Evolutionary conservation across 2,888 invertebrate species (phyloP).

Genomic region (Laspeyria flexula): DNA sequence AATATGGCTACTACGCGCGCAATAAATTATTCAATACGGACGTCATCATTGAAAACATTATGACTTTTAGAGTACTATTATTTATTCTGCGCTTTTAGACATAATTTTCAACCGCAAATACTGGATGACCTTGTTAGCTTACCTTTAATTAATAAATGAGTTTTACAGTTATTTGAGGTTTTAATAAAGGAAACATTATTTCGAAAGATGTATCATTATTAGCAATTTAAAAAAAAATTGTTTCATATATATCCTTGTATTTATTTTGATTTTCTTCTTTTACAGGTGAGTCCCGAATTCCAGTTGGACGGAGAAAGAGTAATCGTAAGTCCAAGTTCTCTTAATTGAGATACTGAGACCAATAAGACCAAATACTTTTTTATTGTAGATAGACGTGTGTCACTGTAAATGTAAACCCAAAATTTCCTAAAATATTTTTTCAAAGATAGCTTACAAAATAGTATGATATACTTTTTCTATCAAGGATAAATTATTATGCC

Average conservation of each 20-base stretch:
- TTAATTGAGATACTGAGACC: background rate
- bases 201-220: too few relatives aligned
- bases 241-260: slow-evolving; percentile 1
- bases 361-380: background rate
- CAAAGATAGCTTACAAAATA: too few relatives aligned
- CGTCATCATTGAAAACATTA: background rate
- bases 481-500: too few relatives aligned
- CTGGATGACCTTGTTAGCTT: too few relatives aligned
- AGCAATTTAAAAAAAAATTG: too few relatives aligned
- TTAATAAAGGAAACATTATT: too few relatives aligned
- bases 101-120: background rate
- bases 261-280: slow-evolving; percentile 48
- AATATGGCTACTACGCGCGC: slow-evolving; percentile 1
- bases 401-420: too few relatives aligned
- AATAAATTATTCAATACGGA: background rate
- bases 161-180: too few relatives aligned
- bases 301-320: slow-evolving; percentile 51
- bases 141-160: too few relatives aligned
- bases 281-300: slow-evolving; percentile 73
- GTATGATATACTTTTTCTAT: too few relatives aligned
- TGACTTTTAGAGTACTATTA: background rate
- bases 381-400: too few relatives aligned
- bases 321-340: slow-evolving; percentile 52
- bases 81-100: background rate
- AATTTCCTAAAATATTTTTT: too few relatives aligned